phyloP scores from a whole-genome alignment of 2,113 vertebrate species.

The Turdus rufiventris region DNA sequence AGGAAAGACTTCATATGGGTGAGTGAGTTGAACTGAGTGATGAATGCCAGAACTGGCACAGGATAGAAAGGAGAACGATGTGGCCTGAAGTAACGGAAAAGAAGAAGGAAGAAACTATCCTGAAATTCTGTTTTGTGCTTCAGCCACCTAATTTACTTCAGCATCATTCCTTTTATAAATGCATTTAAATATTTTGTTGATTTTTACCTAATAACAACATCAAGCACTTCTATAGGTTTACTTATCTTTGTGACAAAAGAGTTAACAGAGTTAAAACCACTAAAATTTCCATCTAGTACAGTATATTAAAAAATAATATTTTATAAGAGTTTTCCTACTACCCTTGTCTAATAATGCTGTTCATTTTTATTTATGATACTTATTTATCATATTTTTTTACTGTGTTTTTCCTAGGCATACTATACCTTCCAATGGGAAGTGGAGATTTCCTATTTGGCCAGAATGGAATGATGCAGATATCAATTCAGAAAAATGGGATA shows the following conservation, averaged over 20 bases:
- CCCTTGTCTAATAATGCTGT: neutral
- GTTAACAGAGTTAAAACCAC: neutral
- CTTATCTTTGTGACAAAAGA: neutral
- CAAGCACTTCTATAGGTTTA: neutral
- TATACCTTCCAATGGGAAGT: constrained; percentile 39
- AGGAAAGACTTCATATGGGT: neutral
- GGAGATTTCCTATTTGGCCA: constrained; percentile 81
- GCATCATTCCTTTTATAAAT: neutral
- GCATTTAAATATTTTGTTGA: neutral
- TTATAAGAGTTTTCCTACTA: neutral
- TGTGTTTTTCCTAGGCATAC: constrained; percentile 49
- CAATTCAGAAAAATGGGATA: constrained; percentile 89
- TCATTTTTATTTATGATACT: neutral
- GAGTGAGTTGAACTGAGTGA: neutral
- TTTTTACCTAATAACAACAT: neutral
- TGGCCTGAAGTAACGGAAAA: neutral
- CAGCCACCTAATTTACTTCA: neutral
- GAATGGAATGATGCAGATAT: constrained; percentile 90
- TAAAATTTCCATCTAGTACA: neutral
- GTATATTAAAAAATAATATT: neutral
- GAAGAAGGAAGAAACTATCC: neutral
- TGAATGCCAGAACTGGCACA: neutral
- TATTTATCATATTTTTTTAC: neutral
- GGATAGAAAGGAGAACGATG: neutral
- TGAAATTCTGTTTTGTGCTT: neutral